Conservation (phyloP, 1,140 invertebrate genomes). For the Polypedilum vanderplanki region DNA sequence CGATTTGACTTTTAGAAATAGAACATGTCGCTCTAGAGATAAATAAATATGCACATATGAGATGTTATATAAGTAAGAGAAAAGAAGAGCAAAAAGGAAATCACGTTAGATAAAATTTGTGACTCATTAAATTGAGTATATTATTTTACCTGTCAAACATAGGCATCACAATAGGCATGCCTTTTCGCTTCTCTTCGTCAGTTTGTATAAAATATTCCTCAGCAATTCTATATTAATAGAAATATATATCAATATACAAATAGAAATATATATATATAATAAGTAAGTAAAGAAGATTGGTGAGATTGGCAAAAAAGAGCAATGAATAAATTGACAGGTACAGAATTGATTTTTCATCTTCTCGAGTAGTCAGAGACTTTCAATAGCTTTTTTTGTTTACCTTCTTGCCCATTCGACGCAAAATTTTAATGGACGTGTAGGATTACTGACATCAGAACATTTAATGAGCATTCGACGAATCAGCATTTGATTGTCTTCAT, state of each 20-base stretch:
- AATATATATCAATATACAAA: too few species aligned
- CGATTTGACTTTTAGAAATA: conserved; percentile 92
- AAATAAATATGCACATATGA: not conserved
- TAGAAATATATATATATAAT: not conserved
- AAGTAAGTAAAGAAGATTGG: not conserved
- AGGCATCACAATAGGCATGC: conserved; percentile 90
- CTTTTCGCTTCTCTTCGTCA: conserved; percentile 80
- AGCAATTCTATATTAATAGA: conserved; percentile 50
- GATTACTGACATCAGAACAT: conserved; percentile 94
- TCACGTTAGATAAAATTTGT: too few species aligned
- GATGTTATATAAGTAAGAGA: not conserved
- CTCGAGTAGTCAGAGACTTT: not conserved
- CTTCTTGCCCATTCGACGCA: conserved; percentile 88
- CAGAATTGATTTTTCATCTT: conserved; percentile 16
- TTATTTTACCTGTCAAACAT: conserved; percentile 67
- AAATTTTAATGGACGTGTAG: conserved; percentile 70
- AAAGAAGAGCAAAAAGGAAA: too few species aligned
- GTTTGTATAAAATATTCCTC: conserved; percentile 94
- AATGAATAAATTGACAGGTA: not conserved
- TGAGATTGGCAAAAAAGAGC: conserved; percentile 6
- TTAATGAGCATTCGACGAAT: conserved; percentile 87
- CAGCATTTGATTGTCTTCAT: conserved; percentile 43
- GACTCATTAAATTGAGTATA: not conserved
- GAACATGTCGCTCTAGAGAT: conserved; percentile 71
- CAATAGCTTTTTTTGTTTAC: conserved; percentile 34